Evolutionary conservation across 1,140 invertebrate genomes (phyloP).

Genomic region (Laupala kohalensis): DNA sequence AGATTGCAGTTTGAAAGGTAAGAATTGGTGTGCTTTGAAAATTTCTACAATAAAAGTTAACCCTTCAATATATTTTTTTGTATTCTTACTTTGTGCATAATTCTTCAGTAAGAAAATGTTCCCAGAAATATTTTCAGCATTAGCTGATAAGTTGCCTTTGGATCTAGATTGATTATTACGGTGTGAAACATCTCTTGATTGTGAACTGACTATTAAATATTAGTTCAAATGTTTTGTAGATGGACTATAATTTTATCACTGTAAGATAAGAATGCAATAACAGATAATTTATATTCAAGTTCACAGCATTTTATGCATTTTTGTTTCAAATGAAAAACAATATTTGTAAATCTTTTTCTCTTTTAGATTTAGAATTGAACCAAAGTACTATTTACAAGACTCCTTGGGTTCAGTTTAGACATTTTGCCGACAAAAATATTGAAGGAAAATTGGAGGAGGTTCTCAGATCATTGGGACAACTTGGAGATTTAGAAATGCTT

Average conservation of each 20-base stretch:
- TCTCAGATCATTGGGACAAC: constrained; percentile 35
- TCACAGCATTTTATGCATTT: not conserved
- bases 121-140: no score
- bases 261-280: not conserved
- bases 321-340: not conserved
- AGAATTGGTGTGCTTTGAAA: no score
- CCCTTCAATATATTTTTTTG: no score
- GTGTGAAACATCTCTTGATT: not conserved
- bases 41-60: no score
- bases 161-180: no score
- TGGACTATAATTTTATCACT: not conserved
- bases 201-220: not conserved
- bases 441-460: constrained; percentile 32
- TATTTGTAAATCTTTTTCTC: not conserved
- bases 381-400: constrained; percentile 1
- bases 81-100: no score
- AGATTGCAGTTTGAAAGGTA: constrained; percentile 36
- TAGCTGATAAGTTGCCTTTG: no score
- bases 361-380: constrained; percentile 19
- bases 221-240: not conserved
- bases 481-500: constrained; percentile 35
- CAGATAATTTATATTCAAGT: not conserved
- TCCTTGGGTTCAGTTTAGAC: constrained; percentile 41
- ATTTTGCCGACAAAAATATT: constrained; percentile 31
- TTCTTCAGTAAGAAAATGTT: no score